Evolutionary conservation across 1,140 invertebrate species (phyloP).

Genomic region (Eurosta solidaginis): DNA sequence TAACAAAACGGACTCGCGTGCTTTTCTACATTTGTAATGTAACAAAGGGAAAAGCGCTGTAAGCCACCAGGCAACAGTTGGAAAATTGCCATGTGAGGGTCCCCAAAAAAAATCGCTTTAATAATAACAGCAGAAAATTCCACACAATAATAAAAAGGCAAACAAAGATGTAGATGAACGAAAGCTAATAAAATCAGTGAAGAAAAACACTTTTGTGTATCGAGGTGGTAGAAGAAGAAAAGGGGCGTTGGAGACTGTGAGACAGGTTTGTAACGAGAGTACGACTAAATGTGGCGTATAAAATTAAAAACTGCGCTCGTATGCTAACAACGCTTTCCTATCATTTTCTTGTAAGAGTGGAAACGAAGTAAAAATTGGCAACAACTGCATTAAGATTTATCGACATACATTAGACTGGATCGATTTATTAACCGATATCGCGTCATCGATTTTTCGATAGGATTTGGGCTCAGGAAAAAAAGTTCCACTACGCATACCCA

Average conservation of each 20-base stretch:
- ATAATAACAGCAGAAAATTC: conserved; percentile 5
- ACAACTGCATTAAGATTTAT: too few relatives aligned
- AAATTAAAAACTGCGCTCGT: neutral
- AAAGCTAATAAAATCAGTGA: neutral
- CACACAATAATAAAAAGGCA: neutral
- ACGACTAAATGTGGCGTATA: neutral
- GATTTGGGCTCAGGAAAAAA: too few relatives aligned
- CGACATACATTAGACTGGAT: too few relatives aligned
- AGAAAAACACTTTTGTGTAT: neutral
- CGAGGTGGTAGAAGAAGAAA: neutral
- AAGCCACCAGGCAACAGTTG: neutral
- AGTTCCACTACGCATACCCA: too few relatives aligned
- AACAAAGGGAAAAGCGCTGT: neutral
- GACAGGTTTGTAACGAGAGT: neutral
- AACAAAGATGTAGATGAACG: neutral
- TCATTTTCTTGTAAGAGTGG: neutral
- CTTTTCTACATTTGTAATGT: neutral
- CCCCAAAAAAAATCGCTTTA: neutral
- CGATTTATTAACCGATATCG: too few relatives aligned
- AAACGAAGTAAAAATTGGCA: neutral
- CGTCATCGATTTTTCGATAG: too few relatives aligned
- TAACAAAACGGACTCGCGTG: neutral
- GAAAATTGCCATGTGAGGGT: neutral
- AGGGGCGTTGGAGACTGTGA: neutral
- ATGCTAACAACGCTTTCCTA: neutral